Percentiles rank a stretch among this genome's conserved stretches.
Evolutionary conservation across 2,888 invertebrate species (phyloP).

Genomic region (Caenorhabditis drosophilae): DNA sequence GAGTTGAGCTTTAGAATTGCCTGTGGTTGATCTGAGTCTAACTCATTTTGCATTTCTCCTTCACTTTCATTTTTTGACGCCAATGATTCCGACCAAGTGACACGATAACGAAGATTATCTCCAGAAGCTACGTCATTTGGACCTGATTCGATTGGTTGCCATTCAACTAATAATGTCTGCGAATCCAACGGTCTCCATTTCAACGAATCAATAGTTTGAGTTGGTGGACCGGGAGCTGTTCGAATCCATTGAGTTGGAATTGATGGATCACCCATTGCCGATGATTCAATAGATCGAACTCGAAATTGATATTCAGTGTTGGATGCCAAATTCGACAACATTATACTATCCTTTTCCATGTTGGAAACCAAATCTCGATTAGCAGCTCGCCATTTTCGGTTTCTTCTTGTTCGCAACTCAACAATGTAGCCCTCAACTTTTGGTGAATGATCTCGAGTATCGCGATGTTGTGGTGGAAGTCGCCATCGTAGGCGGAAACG

Average conservation of each 20-base stretch:
- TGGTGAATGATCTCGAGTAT: slow-evolving; percentile 44
- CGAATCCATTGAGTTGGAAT: slow-evolving; percentile 57
- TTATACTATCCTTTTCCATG: slow-evolving; percentile 44
- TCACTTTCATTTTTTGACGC: slow-evolving; percentile 4
- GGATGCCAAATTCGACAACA: slow-evolving; percentile 53
- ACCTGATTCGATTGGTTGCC: slow-evolving; percentile 60
- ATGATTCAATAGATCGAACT: slow-evolving; percentile 51
- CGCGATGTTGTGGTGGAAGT: slow-evolving; percentile 41
- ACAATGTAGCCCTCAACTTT: slow-evolving; percentile 52
- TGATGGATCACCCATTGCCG: slow-evolving; percentile 53
- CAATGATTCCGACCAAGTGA: slow-evolving; percentile 54
- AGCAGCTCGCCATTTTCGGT: slow-evolving; percentile 57
- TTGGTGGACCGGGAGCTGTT: slow-evolving; percentile 57
- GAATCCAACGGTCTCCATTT: slow-evolving; percentile 58
- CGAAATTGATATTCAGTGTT: slow-evolving; percentile 66
- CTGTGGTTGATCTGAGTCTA: slow-evolving; percentile 39
- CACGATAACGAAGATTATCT: slow-evolving; percentile 60
- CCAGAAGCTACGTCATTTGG: slow-evolving; percentile 39
- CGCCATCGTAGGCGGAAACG: slow-evolving; percentile 36
- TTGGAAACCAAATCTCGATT: slow-evolving; percentile 37
- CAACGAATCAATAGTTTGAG: slow-evolving; percentile 40
- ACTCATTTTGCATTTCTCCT: slow-evolving; percentile 1
- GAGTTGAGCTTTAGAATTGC: slow-evolving; percentile 42
- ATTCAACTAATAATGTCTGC: slow-evolving; percentile 58
- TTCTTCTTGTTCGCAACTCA: slow-evolving; percentile 52